Evolutionary conservation across 2,888 invertebrate species (phyloP).

Genomic region (Agrotis segetum): DNA sequence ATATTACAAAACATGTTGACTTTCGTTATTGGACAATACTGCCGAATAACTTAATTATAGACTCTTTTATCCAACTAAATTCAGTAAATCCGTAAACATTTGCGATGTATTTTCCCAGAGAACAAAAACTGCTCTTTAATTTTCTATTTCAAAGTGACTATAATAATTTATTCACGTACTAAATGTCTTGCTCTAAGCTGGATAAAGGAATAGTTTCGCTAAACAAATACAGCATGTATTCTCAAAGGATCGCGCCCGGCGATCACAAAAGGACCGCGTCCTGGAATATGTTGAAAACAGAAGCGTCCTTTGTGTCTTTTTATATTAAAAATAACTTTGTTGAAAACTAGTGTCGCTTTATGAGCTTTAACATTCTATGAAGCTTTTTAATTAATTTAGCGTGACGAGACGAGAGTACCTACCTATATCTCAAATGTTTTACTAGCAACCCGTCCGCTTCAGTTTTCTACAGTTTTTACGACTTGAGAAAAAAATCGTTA

Average conservation of each 20-base stretch:
- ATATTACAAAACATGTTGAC: background rate
- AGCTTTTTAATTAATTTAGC: slow-evolving; percentile 16
- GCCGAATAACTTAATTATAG: slow-evolving; percentile 12
- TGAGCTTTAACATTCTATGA: slow-evolving; percentile 5
- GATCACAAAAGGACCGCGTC: slow-evolving; percentile 29
- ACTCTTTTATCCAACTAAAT: slow-evolving; percentile 14
- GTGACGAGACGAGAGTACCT: background rate
- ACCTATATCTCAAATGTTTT: background rate
- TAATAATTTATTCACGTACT: slow-evolving; percentile 43
- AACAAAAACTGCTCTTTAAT: slow-evolving; percentile 19
- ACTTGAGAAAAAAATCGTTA: background rate
- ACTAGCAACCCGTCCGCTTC: background rate
- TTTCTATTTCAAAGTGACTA: slow-evolving; percentile 24
- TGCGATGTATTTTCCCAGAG: slow-evolving; percentile 1
- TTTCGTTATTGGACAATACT: background rate
- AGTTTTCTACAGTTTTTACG: background rate
- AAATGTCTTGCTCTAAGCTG: slow-evolving; percentile 33
- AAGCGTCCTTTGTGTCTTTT: slow-evolving; percentile 31
- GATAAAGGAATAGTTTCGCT: slow-evolving; percentile 39
- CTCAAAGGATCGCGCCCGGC: slow-evolving; percentile 41
- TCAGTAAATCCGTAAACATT: slow-evolving; percentile 9
- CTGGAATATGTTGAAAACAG: slow-evolving; percentile 32
- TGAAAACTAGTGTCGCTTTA: slow-evolving; percentile 5
- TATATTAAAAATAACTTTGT: slow-evolving; percentile 26
- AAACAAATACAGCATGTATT: slow-evolving; percentile 35